phyloP scores from a whole-genome alignment of 2,888 invertebrate genomes.

The Parnassius smintheus region DNA sequence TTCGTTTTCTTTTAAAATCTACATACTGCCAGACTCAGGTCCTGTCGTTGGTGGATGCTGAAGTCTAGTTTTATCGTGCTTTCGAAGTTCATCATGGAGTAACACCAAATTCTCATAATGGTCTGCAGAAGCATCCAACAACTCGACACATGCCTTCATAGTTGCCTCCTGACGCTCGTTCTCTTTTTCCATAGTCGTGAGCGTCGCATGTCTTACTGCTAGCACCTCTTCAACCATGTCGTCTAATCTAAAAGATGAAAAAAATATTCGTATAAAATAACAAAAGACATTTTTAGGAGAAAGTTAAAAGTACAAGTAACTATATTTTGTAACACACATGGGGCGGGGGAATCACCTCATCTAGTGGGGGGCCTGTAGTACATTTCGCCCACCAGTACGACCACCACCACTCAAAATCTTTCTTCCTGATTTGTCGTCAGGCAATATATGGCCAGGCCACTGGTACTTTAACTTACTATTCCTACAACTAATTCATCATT shows the following conservation, averaged over 20 bases:
- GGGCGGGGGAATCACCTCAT: no score
- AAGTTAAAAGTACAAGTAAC: no score
- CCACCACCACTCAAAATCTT: no score
- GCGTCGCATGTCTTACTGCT: slow-evolving; percentile 54
- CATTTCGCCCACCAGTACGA: no score
- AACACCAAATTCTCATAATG: slow-evolving; percentile 67
- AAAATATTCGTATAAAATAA: no score
- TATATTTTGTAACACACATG: no score
- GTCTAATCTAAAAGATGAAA: slow-evolving; percentile 41
- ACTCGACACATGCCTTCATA: slow-evolving; percentile 53
- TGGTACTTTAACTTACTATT: no score
- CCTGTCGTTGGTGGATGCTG: slow-evolving; percentile 58
- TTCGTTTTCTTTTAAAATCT: background rate
- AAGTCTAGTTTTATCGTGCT: slow-evolving; percentile 38
- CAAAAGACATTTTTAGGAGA: no score
- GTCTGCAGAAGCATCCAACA: slow-evolving; percentile 62
- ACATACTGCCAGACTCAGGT: slow-evolving; percentile 31
- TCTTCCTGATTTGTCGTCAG: no score
- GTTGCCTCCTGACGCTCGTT: slow-evolving; percentile 54
- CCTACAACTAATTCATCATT: no score
- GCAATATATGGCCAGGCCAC: no score
- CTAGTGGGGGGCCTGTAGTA: no score
- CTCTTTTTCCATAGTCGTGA: slow-evolving; percentile 55
- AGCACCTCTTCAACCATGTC: slow-evolving; percentile 66
- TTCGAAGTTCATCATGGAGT: slow-evolving; percentile 58